These are phyloP conservation scores for Phymastichus coffea DNA, from an alignment of 1,140 invertebrate genomes.

Conservation along the genomic window DNA sequence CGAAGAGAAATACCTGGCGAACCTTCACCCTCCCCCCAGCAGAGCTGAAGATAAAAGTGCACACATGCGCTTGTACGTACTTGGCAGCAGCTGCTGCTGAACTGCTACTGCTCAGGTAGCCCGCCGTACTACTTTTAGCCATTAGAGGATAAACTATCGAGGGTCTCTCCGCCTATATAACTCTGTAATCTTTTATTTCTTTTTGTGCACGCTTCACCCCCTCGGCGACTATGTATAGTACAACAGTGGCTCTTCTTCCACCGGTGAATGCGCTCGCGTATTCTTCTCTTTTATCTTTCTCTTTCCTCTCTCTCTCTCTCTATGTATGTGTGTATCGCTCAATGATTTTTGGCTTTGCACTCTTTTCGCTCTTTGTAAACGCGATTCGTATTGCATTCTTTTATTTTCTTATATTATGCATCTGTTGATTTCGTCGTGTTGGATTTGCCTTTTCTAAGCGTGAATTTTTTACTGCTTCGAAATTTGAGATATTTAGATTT, in stretches of 20 bases:
- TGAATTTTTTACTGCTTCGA: background rate
- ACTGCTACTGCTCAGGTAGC: conserved; percentile 56
- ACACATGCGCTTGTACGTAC: too few species aligned
- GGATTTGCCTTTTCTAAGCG: background rate
- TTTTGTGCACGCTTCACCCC: conserved; percentile 11
- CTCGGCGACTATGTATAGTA: too few species aligned
- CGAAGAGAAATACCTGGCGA: conserved; percentile 49
- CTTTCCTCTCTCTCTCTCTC: too few species aligned
- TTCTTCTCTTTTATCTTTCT: background rate
- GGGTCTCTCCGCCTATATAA: conserved; percentile 30
- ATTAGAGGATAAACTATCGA: conserved; percentile 45
- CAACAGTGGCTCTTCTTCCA: conserved; percentile 3
- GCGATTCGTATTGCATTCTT: too few species aligned
- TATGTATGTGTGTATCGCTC: background rate
- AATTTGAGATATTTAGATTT: too few species aligned
- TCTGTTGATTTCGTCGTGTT: background rate
- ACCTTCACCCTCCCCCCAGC: conserved; percentile 28
- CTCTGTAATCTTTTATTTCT: conserved; percentile 27
- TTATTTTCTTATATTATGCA: too few species aligned
- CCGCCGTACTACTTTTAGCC: conserved; percentile 53
- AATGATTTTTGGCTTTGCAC: conserved; percentile 4
- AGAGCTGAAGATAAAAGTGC: conserved; percentile 49
- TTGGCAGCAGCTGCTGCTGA: too few species aligned
- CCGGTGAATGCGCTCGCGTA: background rate
- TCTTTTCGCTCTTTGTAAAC: too few species aligned